These are phyloP conservation scores for Haemorhous mexicanus DNA, from an alignment of 2,113 vertebrate genomes.

Conservation along the genomic window DNA sequence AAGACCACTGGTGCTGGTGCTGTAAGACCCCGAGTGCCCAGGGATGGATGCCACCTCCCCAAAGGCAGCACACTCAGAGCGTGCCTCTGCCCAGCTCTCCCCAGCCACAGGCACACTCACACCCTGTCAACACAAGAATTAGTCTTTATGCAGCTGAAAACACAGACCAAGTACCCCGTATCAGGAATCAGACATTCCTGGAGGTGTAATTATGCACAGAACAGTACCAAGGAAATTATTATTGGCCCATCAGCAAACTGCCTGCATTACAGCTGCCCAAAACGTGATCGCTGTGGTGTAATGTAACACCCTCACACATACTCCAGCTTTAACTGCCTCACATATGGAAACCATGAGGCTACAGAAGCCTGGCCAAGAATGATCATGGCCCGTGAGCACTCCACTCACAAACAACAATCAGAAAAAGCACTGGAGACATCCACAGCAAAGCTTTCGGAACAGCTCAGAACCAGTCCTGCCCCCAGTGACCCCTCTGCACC, in stretches of 20 bases:
- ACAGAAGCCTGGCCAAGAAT: neutral
- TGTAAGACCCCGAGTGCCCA: fast-evolving
- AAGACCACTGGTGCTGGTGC: neutral
- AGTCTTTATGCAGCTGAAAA: neutral
- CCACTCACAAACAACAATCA: neutral
- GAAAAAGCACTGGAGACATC: neutral
- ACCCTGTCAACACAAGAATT: fast-evolving
- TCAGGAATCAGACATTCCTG: neutral
- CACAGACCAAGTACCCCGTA: neutral
- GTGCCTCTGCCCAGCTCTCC: neutral
- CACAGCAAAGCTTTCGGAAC: neutral
- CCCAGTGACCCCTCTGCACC: neutral
- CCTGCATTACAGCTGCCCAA: neutral
- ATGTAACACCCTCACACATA: neutral
- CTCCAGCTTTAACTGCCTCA: neutral
- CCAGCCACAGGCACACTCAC: neutral
- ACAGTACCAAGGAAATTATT: neutral
- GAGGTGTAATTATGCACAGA: neutral
- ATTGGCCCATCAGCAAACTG: neutral
- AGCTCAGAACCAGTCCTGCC: neutral
- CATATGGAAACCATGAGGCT: slow-evolving; percentile 45
- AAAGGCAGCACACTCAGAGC: fast-evolving
- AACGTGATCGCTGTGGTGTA: neutral
- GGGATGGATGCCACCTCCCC: neutral
- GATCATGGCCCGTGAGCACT: neutral